Base-by-base conservation (phyloP, 2,113 vertebrate species). In the Hypomesus transpacificus region DNA sequence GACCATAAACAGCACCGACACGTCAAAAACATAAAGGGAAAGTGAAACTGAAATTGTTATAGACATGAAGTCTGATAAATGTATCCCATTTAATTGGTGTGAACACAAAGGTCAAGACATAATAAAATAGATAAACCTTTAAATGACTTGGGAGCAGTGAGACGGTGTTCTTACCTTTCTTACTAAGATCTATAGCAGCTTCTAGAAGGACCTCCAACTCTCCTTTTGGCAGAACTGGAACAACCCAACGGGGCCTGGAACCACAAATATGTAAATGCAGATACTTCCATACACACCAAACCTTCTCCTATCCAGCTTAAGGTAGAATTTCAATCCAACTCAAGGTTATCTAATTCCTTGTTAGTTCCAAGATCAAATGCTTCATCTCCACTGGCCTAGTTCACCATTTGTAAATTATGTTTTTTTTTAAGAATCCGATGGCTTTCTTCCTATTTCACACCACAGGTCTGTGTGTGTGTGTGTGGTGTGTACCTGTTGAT, bases 161-260 rank as follows among this genome's bases (percentile, higher is more conserved):
- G 56, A 20, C 31, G 26, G n/a, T 52, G 70, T 68, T 77, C 74
- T 84, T 92, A 98, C 97, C 96, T 95, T 97, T 99, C 96, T 98
- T 99, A 95, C 97, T 96, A 90, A 99, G 95, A 89, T 99, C 97
- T 89, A 99, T 97, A 94, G 97, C 97, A 94, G 97, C 97, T 98
- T 99, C 97, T 91, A 99, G 94, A 92, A 99, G 97, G 90, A 99
- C 95, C 95, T 99, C 97, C 91, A 99, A 94, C 89, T 99, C 97
- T 90, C 97, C 97, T 91, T 99, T 99, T 84, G 97, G 97, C 93
- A 99, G 94, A 86, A 99, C 97, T 92, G 97, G 97, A 93, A 99
- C 97, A 83, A 99, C 97, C 97, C 97, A 99, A 85, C 97, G 97
- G 92, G 96, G 97, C 91, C 97, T 99, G 71, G 16, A 72, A 81